These are phyloP conservation scores for Ptycholaimellus sp. DNA, from an alignment of 2,888 invertebrate genomes.

Conservation along the genomic window DNA sequence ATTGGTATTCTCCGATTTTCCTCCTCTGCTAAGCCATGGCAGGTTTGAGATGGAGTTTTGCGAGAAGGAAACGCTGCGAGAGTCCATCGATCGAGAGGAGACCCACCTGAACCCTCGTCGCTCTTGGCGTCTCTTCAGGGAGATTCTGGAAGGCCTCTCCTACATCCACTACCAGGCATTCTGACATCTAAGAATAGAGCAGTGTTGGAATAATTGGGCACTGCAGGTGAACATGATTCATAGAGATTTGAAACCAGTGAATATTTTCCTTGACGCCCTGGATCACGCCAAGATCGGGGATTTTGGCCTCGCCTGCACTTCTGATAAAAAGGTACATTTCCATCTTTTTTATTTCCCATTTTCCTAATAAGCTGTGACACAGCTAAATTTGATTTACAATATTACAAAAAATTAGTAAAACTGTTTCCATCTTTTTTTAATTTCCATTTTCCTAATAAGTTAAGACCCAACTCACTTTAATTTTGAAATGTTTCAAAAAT, in stretches of 20 bases:
- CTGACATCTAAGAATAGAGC: background rate
- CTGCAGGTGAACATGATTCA: conserved; percentile 19
- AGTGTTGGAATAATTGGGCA: too few species aligned
- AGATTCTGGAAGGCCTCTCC: conserved; percentile 49
- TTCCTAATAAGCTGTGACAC: too few species aligned
- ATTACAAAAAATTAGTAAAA: too few species aligned
- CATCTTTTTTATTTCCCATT: too few species aligned
- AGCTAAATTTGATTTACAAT: too few species aligned
- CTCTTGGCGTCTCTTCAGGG: conserved; percentile 75
- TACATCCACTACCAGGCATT: conserved; percentile 16
- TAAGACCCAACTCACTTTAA: too few species aligned
- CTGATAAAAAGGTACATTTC: too few species aligned
- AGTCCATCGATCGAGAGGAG: conserved; percentile 52
- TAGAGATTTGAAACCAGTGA: conserved; percentile 33
- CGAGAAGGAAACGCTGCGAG: conserved; percentile 65
- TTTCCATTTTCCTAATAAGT: too few species aligned
- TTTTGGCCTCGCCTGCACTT: conserved; percentile 88
- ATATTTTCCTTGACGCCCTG: conserved; percentile 67
- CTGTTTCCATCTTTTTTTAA: too few species aligned
- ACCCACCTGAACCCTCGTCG: conserved; percentile 61
- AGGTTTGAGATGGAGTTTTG: conserved; percentile 94
- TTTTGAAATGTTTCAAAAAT: too few species aligned
- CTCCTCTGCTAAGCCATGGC: too few species aligned
- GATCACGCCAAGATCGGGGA: conserved; percentile 94
- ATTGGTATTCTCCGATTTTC: too few species aligned